These are phyloP conservation scores for Halictus quadricinctus DNA, from an alignment of 2,888 invertebrate genomes.

Conservation along the genomic window DNA sequence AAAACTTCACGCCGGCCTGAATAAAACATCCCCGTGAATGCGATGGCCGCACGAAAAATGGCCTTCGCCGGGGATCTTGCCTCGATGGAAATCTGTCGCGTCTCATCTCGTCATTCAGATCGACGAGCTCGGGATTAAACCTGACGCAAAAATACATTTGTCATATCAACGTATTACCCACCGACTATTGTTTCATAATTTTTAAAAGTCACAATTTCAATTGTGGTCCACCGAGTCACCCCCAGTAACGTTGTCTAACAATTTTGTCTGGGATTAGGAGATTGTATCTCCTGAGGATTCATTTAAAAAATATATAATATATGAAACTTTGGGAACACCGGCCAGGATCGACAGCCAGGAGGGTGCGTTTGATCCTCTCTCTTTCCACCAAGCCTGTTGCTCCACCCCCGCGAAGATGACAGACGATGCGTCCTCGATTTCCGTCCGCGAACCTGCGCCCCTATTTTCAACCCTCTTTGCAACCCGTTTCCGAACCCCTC, in stretches of 20 bases:
- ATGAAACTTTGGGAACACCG: no score
- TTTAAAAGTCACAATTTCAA: no score
- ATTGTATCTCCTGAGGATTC: no score
- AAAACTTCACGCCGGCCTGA: slow-evolving; percentile 14
- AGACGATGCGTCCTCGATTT: slow-evolving; percentile 39
- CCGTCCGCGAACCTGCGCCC: slow-evolving; percentile 8
- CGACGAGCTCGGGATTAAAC: neutral
- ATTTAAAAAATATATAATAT: no score
- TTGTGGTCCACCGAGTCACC: no score
- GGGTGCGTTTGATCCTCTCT: neutral
- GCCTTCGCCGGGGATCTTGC: neutral
- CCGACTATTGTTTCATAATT: no score
- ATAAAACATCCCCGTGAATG: slow-evolving; percentile 1
- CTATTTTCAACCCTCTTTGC: slow-evolving; percentile 36
- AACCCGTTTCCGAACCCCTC: neutral
- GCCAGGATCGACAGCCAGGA: neutral
- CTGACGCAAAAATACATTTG: no score
- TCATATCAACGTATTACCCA: no score
- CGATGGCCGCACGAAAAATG: slow-evolving; percentile 2
- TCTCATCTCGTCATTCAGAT: neutral
- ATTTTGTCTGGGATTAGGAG: no score
- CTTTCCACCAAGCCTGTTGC: slow-evolving; percentile 36
- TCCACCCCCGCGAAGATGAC: slow-evolving; percentile 4
- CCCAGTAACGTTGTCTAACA: no score
- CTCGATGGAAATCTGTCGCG: neutral